A percentile compares a stretch with the other conserved stretches of the same genome.
Evolutionary conservation across 2,113 vertebrate species (phyloP).

Genomic region (Amazona guildingii): DNA sequence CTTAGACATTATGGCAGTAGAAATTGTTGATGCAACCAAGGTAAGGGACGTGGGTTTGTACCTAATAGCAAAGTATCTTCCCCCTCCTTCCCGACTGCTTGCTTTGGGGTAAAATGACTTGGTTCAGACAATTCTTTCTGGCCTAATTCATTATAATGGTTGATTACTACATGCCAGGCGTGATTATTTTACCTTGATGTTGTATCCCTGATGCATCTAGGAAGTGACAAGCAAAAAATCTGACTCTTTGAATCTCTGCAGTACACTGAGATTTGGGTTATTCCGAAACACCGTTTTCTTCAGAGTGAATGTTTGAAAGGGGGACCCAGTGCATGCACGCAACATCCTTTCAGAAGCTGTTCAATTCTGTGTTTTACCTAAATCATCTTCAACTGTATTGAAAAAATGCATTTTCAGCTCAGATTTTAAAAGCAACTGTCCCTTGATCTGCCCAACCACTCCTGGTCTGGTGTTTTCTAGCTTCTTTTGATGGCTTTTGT

Average conservation of each 20-base stretch:
- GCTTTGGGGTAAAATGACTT: neutral
- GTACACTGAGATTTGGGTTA: neutral
- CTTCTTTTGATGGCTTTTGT: neutral
- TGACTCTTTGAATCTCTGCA: neutral
- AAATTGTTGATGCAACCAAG: too few species aligned
- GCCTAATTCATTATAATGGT: neutral
- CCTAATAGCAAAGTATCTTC: neutral
- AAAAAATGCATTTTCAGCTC: neutral
- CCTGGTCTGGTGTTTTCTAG: neutral
- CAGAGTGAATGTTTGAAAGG: neutral
- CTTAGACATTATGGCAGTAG: rapidly evolving
- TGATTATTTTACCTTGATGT: neutral
- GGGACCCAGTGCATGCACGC: rapidly evolving
- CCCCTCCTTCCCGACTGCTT: neutral
- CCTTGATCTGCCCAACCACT: neutral
- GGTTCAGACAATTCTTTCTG: neutral
- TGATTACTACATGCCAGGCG: neutral
- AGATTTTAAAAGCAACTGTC: neutral
- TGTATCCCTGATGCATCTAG: neutral
- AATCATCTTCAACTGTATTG: neutral
- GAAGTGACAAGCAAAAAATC: neutral
- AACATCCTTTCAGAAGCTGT: neutral
- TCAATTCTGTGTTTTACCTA: neutral
- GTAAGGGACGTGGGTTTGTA: neutral
- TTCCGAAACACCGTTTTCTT: neutral